Evolutionary conservation across 2,797 vertebrate genomes (phyloP).

Genomic region (Chiroxiphia lanceolata): DNA sequence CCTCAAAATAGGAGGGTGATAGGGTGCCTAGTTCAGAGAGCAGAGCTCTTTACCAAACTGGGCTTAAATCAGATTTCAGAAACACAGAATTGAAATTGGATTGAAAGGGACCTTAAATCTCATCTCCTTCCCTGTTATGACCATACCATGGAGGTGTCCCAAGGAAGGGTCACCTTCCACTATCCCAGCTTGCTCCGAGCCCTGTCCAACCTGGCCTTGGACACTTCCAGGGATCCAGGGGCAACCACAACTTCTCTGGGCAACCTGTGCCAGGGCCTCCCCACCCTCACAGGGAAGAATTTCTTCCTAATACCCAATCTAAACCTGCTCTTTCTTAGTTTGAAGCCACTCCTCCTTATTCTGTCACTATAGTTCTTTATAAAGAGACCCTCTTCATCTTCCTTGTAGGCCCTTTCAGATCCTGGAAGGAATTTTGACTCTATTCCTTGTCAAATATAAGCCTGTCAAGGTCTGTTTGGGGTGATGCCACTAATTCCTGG

Average conservation of each 20-base stretch:
- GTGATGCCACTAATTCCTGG: not conserved
- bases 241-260: not conserved
- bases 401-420: not conserved
- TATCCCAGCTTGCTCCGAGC: not conserved
- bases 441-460: not conserved
- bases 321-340: not conserved
- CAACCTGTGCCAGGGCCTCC: not conserved
- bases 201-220: not conserved
- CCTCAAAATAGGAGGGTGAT: not conserved
- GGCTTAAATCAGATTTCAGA: not conserved
- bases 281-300: not conserved
- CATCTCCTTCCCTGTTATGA: not conserved
- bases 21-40: not conserved
- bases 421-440: not conserved
- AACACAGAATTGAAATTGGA: not conserved
- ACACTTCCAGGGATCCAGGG: not conserved
- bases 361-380: not conserved
- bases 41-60: not conserved
- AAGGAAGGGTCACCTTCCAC: not conserved
- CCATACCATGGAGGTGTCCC: not conserved
- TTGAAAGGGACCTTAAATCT: not conserved
- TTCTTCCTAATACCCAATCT: not conserved
- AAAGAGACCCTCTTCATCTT: not conserved
- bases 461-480: accelerated
- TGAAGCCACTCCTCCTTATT: not conserved